Evolutionary conservation across 1,140 invertebrate species (phyloP).

Genomic region (Parapsyche elsis): DNA sequence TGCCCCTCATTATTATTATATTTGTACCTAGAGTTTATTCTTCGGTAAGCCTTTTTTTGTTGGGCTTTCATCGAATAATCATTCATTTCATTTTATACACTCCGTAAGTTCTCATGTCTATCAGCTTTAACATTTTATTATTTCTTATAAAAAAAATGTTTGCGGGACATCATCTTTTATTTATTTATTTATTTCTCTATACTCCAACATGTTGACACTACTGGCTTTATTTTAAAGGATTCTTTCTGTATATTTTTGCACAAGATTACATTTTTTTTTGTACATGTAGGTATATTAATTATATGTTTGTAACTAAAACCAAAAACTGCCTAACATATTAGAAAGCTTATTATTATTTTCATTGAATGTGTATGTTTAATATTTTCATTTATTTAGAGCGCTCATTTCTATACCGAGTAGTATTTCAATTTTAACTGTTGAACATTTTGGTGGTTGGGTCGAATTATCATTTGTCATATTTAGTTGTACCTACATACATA

Average conservation of each 20-base stretch:
- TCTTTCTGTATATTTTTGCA: conserved; percentile 15
- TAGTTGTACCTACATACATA: too few relatives aligned
- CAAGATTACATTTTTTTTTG: conserved; percentile 8
- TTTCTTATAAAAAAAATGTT: background rate
- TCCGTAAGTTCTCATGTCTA: conserved; percentile 2
- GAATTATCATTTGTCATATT: too few relatives aligned
- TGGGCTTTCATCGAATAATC: background rate
- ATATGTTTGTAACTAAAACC: background rate
- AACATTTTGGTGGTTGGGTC: too few relatives aligned
- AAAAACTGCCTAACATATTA: too few relatives aligned
- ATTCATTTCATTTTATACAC: conserved; percentile 3
- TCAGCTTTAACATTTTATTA: conserved; percentile 10
- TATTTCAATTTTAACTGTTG: too few relatives aligned
- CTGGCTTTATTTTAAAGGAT: conserved; percentile 46
- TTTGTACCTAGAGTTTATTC: background rate
- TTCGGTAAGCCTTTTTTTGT: background rate
- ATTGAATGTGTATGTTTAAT: background rate
- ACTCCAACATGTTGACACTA: conserved; percentile 54
- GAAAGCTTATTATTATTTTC: background rate
- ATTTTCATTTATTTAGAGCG: background rate
- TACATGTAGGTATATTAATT: background rate
- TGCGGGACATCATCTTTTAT: conserved; percentile 24
- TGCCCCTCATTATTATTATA: background rate
- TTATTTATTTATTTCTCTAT: conserved; percentile 29
- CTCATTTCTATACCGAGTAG: background rate